A percentile compares a stretch with the other conserved stretches of the same genome.
These are phyloP conservation scores for Drosophila paulistorum DNA, from an alignment of 1,140 invertebrate genomes.

Conservation along the genomic window DNA sequence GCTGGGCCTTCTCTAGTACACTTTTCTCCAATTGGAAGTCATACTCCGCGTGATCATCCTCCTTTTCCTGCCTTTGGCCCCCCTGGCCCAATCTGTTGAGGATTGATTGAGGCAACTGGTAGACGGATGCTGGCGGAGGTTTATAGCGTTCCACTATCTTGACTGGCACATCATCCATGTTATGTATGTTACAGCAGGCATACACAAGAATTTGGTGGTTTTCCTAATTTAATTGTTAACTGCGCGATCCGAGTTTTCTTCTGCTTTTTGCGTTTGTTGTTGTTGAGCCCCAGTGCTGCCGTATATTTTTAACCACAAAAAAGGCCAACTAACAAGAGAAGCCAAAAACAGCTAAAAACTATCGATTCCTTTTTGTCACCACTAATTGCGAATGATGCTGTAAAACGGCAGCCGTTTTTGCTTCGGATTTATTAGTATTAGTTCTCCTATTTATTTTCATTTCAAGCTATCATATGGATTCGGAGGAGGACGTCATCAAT, in stretches of 20 bases:
- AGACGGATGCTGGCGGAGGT: slow-evolving; percentile 85
- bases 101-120: slow-evolving; percentile 79
- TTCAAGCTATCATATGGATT: background rate
- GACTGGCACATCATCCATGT: slow-evolving; percentile 91
- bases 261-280: slow-evolving; percentile 66
- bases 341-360: background rate
- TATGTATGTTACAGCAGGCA: slow-evolving; percentile 58
- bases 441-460: too few relatives aligned
- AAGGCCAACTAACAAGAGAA: background rate
- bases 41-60: slow-evolving; percentile 85
- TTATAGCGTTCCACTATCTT: slow-evolving; percentile 94
- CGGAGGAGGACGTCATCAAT: background rate
- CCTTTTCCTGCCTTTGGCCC: slow-evolving; percentile 84
- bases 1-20: slow-evolving; percentile 87
- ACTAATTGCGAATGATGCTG: too few relatives aligned
- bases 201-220: slow-evolving; percentile 59
- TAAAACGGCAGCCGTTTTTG: too few relatives aligned
- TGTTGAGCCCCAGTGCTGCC: slow-evolving; percentile 14
- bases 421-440: too few relatives aligned
- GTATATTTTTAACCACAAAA: background rate
- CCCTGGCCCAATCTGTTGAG: slow-evolving; percentile 86
- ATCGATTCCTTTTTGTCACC: too few relatives aligned
- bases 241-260: slow-evolving; percentile 47
- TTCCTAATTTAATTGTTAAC: slow-evolving; percentile 44
- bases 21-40: slow-evolving; percentile 89